Base-by-base conservation (phyloP, 2,113 vertebrate genomes). In the Antennarius striatus region DNA sequence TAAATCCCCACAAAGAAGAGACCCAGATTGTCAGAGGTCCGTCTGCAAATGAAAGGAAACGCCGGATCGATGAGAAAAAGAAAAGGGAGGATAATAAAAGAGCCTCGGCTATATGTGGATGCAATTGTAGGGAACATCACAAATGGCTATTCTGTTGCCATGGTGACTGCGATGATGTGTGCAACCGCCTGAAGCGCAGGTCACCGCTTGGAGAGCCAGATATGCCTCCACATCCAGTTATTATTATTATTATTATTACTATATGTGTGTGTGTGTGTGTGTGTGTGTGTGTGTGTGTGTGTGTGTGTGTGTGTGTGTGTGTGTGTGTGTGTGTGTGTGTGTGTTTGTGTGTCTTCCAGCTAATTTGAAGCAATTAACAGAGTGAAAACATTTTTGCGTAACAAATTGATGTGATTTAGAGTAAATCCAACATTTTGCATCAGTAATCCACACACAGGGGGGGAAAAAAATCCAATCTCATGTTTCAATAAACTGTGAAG, bases 121-220 rank as follows among this genome's bases (percentile, higher is more conserved):
- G 28, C 46, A 61, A 60, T 65, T 69, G 71, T 60, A 30, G 61
- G 61, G 55, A 73, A 73, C 68, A 56, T 62, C 63, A 63, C 43
- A 62, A 74, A 56, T 60, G 64, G 43, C 53, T 57, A 60, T 47
- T 76, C 36, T 4, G 82, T 85, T 81, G 50, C 75, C 54, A 75
- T 83, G 73, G 75, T 49, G 75, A 88, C 70, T 4, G 62, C 61
- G 54, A 69, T 74, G 64, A 55, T 68, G 50, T 72, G 53, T 56
- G 11, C 43, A 47, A 47, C 60, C 56, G 53, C 55, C 50, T 55
- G 1, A 1, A 61, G 60, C 67, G 17, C 8, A 8, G 78, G 52
- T 78, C 71, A 69, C 28, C 40, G 56, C 57, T 60, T 56, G 2
- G 36, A 70, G 80, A 71, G 52, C 10, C 50, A 16, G 39, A 46